Base-by-base conservation (phyloP, 2,113 vertebrate genomes). In the Megaptera novaeangliae region DNA sequence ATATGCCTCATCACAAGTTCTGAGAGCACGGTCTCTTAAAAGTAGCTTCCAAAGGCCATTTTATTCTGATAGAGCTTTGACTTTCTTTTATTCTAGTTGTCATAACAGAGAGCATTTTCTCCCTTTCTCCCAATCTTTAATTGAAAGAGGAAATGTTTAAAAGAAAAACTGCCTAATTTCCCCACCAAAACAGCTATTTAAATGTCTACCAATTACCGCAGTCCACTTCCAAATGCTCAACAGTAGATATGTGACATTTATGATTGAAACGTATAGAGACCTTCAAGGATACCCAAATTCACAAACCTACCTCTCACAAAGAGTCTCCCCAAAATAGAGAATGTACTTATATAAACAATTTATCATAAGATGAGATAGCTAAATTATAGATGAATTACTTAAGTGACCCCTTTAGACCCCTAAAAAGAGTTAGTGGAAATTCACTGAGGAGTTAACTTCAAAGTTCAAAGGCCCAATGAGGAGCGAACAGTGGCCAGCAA, bases 131-230 rank as follows among this genome's bases (percentile, higher is more conserved):
- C 20, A 93, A 88, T 81, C 27, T 34, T 93, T 91, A 83, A 90
- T n/a, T 82, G 6, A 81, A 84, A 91, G 63, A 84, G 90, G 41
- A 95, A 46, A 71, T 36, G 44, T 94, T 97, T 88, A 25, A 36
- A 92, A 86, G 59, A 92, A 92, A 94, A 92, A 82, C 39, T 92
- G 21, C 41, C 39, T 77, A 31, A 94, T 92, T 95, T 98, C 10
- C 55, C 68, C 44, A 87, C 66, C 80, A 83, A 83, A 96, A 52
- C 64, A 94, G 49, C 82, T 89, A 94, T 81, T 94, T 95, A 83
- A 96, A 94, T 3, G 31, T 86, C 61, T 94, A 66, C 66, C n/a
- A 86, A 41, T 83, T 86, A 68, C n/a, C 86, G 39, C 52, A 84
- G 71, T 93, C 6, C 64, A 66, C 34, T n/a, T 85, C 64, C 59